A percentile compares a stretch with the other conserved stretches of the same genome.
Conservation (phyloP, 2,797 vertebrate genomes). For the Manis javanica region DNA sequence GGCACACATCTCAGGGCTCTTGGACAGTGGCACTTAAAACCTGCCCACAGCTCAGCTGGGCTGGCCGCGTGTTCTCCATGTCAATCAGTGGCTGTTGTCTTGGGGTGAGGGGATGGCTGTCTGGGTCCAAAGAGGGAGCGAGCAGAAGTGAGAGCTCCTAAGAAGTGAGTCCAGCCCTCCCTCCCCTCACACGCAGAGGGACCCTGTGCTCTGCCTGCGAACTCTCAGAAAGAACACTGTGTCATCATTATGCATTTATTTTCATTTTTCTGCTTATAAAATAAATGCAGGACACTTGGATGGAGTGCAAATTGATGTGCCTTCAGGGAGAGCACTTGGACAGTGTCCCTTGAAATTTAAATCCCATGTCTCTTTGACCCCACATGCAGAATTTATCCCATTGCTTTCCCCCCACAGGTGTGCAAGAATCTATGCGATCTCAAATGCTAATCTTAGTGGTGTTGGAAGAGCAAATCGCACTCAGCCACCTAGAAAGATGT, state of each 20-base stretch:
- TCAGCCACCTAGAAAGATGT: neutral
- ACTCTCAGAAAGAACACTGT: neutral
- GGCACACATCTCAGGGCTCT: slow-evolving; percentile 51
- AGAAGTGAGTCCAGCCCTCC: neutral
- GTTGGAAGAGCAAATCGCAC: neutral
- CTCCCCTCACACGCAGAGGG: neutral
- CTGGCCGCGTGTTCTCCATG: slow-evolving; percentile 79
- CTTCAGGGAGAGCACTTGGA: neutral
- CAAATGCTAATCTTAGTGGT: accelerated
- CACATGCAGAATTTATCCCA: neutral
- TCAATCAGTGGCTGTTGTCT: slow-evolving; percentile 81
- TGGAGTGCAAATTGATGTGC: too few species aligned
- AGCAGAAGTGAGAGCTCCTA: neutral
- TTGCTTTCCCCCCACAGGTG: neutral
- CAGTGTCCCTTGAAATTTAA: neutral
- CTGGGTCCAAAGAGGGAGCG: slow-evolving; percentile 56
- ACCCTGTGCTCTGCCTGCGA: accelerated
- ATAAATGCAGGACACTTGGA: neutral
- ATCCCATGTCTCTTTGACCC: accelerated
- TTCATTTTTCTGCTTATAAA: neutral
- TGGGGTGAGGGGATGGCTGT: slow-evolving; percentile 72
- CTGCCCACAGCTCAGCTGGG: slow-evolving; percentile 7
- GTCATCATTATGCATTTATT: neutral
- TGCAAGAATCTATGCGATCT: accelerated
- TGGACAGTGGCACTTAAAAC: slow-evolving; percentile 83